Percentiles rank a stretch among this genome's conserved stretches.
These are phyloP conservation scores for Acanthaster planci DNA, from an alignment of 35 echinoderm and acorn worm species.

Conservation along the genomic window DNA sequence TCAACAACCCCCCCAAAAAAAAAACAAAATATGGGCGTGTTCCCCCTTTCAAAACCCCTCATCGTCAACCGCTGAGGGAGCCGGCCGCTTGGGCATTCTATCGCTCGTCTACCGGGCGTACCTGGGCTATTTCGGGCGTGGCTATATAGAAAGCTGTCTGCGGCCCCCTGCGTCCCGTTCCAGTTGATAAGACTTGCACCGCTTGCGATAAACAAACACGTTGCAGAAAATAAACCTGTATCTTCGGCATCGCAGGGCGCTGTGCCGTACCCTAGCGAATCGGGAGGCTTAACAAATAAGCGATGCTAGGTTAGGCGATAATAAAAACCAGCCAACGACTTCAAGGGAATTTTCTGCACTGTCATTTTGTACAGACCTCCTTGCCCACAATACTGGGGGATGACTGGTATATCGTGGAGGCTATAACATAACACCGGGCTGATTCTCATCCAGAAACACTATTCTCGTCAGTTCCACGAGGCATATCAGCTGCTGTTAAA, in stretches of 20 bases:
- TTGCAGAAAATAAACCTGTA: conserved; percentile 19
- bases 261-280: conserved; percentile 17
- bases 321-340: not conserved
- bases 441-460: too few relatives aligned
- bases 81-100: not conserved
- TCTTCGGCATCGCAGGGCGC: not conserved
- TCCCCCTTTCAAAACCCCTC: not conserved
- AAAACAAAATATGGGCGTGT: not conserved
- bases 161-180: not conserved
- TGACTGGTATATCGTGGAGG: not conserved
- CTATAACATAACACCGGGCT: not conserved
- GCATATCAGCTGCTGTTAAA: not conserved
- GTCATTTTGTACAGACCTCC: conserved; percentile 5
- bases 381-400: not conserved
- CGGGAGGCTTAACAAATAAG: conserved; percentile 11
- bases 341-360: conserved; percentile 1
- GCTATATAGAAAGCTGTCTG: not conserved
- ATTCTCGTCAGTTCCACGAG: not conserved
- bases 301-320: not conserved
- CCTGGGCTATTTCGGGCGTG: not conserved
- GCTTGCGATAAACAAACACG: conserved; percentile 18
- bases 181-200: not conserved
- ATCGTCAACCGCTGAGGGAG: not conserved
- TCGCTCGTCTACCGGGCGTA: not conserved
- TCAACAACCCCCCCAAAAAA: too few relatives aligned